Evolutionary conservation across 2,888 invertebrate species (phyloP).

Genomic region (Piscicola geometra): DNA sequence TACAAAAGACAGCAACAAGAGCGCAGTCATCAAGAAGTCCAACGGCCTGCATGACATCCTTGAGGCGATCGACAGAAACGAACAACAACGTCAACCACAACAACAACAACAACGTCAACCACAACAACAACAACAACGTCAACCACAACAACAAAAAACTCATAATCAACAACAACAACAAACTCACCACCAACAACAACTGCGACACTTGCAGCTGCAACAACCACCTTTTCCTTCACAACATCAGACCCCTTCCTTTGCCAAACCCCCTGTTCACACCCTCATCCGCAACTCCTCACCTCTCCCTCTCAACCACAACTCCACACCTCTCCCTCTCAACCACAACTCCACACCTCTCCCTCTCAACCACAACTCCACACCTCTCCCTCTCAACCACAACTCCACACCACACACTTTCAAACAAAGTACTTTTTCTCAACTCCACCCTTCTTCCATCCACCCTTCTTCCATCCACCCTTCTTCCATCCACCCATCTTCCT

Average conservation of each 20-base stretch:
- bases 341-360: background rate
- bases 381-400: too few species aligned
- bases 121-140: background rate
- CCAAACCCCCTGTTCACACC: background rate
- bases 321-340: background rate
- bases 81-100: background rate
- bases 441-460: background rate
- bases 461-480: background rate
- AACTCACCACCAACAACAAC: background rate
- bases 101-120: background rate
- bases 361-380: background rate
- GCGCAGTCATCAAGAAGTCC: background rate
- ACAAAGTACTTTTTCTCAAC: too few species aligned
- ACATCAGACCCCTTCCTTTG: background rate
- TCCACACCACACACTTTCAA: too few species aligned
- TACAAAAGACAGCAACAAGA: background rate
- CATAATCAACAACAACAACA: background rate
- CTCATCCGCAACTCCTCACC: too few species aligned
- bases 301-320: background rate
- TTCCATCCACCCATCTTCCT: too few species aligned
- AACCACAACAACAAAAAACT: background rate
- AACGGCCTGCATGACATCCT: slow-evolving; percentile 29
- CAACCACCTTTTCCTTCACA: slow-evolving; percentile 2
- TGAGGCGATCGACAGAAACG: slow-evolving; percentile 24
- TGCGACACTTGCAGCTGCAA: background rate